These are phyloP conservation scores for Agrotis ipsilon DNA, from an alignment of 2,888 invertebrate species.

Conservation along the genomic window DNA sequence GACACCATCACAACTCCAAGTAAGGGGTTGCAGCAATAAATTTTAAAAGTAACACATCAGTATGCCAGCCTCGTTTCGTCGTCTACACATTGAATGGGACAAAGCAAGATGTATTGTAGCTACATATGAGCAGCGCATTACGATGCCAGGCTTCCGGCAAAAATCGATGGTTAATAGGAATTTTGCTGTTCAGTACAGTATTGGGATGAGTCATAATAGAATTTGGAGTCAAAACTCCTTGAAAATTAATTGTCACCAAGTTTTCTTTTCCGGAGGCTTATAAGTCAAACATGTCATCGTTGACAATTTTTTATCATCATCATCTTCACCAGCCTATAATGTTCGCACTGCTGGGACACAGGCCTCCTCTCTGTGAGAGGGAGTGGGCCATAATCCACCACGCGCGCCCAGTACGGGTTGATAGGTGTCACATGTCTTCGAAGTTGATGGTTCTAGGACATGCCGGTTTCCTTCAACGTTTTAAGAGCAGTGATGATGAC, in stretches of 20 bases:
- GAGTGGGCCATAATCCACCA: no score
- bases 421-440: no score
- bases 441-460: no score
- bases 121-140: constrained; percentile 75
- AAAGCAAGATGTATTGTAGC: constrained; percentile 87
- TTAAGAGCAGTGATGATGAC: no score
- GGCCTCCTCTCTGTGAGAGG: no score
- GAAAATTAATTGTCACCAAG: not conserved
- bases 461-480: no score
- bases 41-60: constrained; percentile 89
- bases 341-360: no score
- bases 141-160: constrained; percentile 67
- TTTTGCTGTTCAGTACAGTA: constrained; percentile 31
- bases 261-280: not conserved
- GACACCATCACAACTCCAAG: constrained; percentile 66
- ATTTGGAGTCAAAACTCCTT: not conserved
- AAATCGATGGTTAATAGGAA: constrained; percentile 64
- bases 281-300: no score
- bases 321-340: no score
- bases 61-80: constrained; percentile 84
- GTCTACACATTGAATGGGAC: constrained; percentile 84
- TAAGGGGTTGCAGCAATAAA: constrained; percentile 82
- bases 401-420: no score
- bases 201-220: not conserved
- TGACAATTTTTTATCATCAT: no score